These are phyloP conservation scores for Laspeyria flexula DNA, from an alignment of 2,888 invertebrate species.

Conservation along the genomic window DNA sequence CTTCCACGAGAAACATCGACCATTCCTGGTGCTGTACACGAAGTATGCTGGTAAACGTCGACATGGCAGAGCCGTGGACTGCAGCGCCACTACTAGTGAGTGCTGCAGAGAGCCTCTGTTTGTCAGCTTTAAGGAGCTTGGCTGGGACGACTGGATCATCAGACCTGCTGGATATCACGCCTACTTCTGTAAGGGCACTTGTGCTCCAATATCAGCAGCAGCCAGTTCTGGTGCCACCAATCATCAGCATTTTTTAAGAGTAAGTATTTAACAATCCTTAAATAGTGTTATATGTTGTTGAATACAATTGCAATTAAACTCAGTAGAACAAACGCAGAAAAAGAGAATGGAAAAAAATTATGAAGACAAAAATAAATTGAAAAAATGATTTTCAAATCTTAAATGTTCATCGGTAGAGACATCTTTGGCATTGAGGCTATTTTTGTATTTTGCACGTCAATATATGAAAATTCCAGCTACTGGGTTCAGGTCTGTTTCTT, in stretches of 20 bases:
- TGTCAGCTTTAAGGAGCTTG: slow-evolving; percentile 93
- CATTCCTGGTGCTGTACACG: slow-evolving; percentile 93
- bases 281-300: too few species aligned
- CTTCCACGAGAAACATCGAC: slow-evolving; percentile 88
- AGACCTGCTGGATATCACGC: slow-evolving; percentile 94
- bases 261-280: too few species aligned
- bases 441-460: too few species aligned
- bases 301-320: too few species aligned
- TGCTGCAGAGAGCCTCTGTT: slow-evolving; percentile 94
- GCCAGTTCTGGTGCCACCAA: slow-evolving; percentile 81
- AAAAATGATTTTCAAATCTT: too few species aligned
- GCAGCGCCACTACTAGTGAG: slow-evolving; percentile 88
- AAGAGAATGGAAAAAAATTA: too few species aligned
- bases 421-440: too few species aligned
- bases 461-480: too few species aligned
- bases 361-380: too few species aligned
- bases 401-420: too few species aligned
- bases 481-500: too few species aligned
- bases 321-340: too few species aligned
- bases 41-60: slow-evolving; percentile 89
- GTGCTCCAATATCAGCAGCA: slow-evolving; percentile 90
- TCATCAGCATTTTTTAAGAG: slow-evolving; percentile 91
- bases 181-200: slow-evolving; percentile 94
- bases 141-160: slow-evolving; percentile 96
- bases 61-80: slow-evolving; percentile 88